Evolutionary conservation across 1,140 invertebrate species (phyloP), one percentile per base, ranked within the genome.

Genomic region (Glomeris maerens): DNA sequence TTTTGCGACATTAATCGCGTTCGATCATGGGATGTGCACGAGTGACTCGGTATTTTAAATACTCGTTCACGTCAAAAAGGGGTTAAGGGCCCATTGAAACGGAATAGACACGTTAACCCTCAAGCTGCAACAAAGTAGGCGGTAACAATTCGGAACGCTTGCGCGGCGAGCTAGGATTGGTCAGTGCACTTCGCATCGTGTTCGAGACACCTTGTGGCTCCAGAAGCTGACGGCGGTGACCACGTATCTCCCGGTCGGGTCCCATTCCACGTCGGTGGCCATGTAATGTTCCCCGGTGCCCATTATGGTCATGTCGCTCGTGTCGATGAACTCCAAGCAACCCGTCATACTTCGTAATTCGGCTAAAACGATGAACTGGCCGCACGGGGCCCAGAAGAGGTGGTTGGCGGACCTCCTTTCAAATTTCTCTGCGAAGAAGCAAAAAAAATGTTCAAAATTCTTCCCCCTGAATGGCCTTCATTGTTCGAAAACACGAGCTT

Each of bases 251-350:
- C 95, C 95, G 26, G 94, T 98, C 3, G 95, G 94, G 72, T 99
- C 96, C 96, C 96, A 99, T 67, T 97, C 93, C 2, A 96, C 84
- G 61, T 96, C 91, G 0, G 89, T 93, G 58, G 84, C 83, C 74
- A 88, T 74, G 67, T 90, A 96, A 71, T 97, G 93, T 66, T 96
- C 93, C 0, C 81, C 81, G 1, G 81, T 78, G 58, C 87, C 84
- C 85, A 94, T 96, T 2, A 93, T 79, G 1, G 90, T 84, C 64
- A 95, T 92, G 64, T 95, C 90, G 56, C 83, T 57, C 0, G 92
- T 94, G 62, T 97, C 93, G 21, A 96, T 79, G 65, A 97, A 97
- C 66, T 97, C 92, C 52, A 97, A 67, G 27, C 83, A 83, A 20
- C 91, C 89, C 66, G 84, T 86, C 63, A 90, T 86, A 45, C 78